Conservation (phyloP, 2,888 invertebrate genomes). For the Parnassius orleans region DNA sequence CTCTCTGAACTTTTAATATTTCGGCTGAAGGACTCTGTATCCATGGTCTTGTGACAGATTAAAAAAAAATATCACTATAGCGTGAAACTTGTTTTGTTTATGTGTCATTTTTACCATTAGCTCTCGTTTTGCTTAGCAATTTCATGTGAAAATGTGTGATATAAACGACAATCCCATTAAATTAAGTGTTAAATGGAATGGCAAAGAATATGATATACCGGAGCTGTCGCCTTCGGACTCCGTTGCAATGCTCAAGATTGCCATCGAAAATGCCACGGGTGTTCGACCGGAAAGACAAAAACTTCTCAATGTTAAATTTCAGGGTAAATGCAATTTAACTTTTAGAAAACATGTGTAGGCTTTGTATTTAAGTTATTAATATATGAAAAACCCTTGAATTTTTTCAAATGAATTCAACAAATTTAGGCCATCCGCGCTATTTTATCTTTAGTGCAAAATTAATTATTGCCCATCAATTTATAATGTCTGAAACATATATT, state of each 20-base stretch:
- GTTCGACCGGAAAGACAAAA: slow-evolving; percentile 97
- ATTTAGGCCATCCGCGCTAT: neutral
- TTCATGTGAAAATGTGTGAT: slow-evolving; percentile 69
- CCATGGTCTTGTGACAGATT: no score
- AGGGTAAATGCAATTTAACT: slow-evolving; percentile 82
- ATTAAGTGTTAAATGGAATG: slow-evolving; percentile 95
- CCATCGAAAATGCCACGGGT: slow-evolving; percentile 92
- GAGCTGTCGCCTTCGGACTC: slow-evolving; percentile 89
- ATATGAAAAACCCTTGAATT: neutral
- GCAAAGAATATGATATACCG: slow-evolving; percentile 91
- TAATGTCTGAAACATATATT: no score
- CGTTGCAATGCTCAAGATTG: slow-evolving; percentile 90
- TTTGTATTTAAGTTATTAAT: neutral
- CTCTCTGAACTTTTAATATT: no score
- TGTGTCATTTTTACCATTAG: slow-evolving; percentile 54
- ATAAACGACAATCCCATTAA: slow-evolving; percentile 70
- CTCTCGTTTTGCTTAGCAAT: slow-evolving; percentile 36
- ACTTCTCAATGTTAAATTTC: slow-evolving; percentile 93
- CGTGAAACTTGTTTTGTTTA: slow-evolving; percentile 57
- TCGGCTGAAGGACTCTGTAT: no score
- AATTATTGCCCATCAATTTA: no score
- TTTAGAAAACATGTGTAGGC: neutral
- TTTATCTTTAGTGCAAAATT: no score
- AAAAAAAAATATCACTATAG: slow-evolving; percentile 21
- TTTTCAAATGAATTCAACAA: neutral